Evolutionary conservation across 2,888 invertebrate genomes (phyloP).

Genomic region (Smittia sp.): DNA sequence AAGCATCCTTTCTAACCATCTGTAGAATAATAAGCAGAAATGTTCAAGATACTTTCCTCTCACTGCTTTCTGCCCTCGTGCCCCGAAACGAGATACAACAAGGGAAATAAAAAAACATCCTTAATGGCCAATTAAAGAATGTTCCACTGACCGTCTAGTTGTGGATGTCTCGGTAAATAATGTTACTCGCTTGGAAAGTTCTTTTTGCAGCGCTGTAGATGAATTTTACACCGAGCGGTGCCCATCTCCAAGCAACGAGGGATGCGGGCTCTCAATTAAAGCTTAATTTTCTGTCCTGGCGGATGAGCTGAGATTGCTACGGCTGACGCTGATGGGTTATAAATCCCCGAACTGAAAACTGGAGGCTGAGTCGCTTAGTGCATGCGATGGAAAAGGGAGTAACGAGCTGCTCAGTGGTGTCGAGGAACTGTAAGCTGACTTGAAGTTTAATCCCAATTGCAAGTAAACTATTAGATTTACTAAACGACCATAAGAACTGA

Average conservation of each 20-base stretch:
- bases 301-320: too few species aligned
- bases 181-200: background rate
- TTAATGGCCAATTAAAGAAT: constrained; percentile 41
- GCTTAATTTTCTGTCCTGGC: too few species aligned
- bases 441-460: too few species aligned
- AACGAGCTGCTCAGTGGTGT: too few species aligned
- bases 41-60: constrained; percentile 13
- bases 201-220: background rate
- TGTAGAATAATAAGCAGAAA: constrained; percentile 34
- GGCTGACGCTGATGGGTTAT: background rate
- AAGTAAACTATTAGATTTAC: too few species aligned
- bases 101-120: constrained; percentile 37
- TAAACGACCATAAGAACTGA: too few species aligned
- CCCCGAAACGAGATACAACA: constrained; percentile 37
- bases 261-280: background rate
- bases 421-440: too few species aligned
- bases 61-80: constrained; percentile 5
- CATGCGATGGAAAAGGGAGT: background rate
- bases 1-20: constrained; percentile 18
- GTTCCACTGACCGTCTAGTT: constrained; percentile 29
- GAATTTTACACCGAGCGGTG: background rate
- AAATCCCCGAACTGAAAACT: background rate
- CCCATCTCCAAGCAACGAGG: background rate
- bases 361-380: background rate
- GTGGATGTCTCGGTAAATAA: background rate